Percentiles rank a stretch among this genome's conserved stretches.
phyloP scores from a whole-genome alignment of 2,113 vertebrate species.

The Ranitomeya imitator region DNA sequence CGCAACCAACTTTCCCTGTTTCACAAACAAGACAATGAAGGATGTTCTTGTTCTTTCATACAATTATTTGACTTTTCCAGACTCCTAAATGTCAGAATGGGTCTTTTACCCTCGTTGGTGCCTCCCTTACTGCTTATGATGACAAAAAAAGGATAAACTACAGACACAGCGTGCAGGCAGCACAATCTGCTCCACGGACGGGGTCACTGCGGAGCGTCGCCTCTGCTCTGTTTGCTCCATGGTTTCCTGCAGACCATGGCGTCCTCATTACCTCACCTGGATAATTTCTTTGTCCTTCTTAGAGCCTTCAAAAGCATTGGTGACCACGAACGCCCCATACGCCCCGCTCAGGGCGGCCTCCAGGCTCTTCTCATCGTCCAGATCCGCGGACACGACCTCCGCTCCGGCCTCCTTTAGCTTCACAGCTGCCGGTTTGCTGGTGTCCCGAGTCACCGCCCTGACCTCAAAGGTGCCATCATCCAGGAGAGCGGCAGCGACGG shows the following conservation, averaged over 20 bases:
- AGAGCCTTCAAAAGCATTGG: slow-evolving; percentile 72
- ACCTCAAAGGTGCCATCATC: slow-evolving; percentile 67
- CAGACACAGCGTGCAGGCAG: no score
- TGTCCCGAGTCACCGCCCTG: slow-evolving; percentile 63
- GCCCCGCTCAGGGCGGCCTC: slow-evolving; percentile 64
- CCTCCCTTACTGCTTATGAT: no score
- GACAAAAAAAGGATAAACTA: no score
- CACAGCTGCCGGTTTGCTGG: slow-evolving; percentile 58
- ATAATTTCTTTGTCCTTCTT: slow-evolving; percentile 66
- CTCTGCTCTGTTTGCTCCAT: no score
- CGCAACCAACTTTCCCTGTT: slow-evolving; percentile 67
- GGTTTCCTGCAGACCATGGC: no score
- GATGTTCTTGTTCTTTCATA: background rate
- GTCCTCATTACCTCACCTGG: slow-evolving; percentile 62
- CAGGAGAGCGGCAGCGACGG: slow-evolving; percentile 66
- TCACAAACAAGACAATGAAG: background rate
- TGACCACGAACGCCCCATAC: slow-evolving; percentile 67
- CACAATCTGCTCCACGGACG: no score
- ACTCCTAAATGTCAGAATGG: background rate
- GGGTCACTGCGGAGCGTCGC: no score
- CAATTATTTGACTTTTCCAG: background rate
- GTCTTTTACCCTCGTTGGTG: no score
- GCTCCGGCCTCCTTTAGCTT: slow-evolving; percentile 65
- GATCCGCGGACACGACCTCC: slow-evolving; percentile 68
- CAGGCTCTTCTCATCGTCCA: slow-evolving; percentile 63